phyloP scores from a whole-genome alignment of 2,113 vertebrate genomes.

The Thalassoma bifasciatum region DNA sequence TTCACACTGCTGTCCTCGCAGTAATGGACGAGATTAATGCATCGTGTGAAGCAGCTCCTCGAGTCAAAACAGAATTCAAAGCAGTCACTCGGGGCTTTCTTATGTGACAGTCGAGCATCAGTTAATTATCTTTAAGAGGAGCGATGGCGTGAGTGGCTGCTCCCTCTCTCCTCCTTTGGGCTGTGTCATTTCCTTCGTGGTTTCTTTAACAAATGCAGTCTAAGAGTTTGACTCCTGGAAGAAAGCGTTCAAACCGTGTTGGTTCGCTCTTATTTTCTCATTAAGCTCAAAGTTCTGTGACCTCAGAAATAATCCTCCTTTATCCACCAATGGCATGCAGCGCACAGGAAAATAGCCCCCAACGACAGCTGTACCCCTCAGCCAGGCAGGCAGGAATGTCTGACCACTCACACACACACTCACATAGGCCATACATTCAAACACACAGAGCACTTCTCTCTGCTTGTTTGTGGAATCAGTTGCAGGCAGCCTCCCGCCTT shows the following conservation, averaged over 20 bases:
- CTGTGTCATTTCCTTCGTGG: conserved; percentile 44
- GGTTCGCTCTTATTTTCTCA: conserved; percentile 26
- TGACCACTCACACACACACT: conserved; percentile 36
- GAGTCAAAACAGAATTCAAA: conserved; percentile 48
- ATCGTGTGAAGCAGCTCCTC: conserved; percentile 45
- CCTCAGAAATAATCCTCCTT: conserved; percentile 71
- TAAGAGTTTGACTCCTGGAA: conserved; percentile 40
- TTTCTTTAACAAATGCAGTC: conserved; percentile 56
- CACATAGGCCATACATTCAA: conserved; percentile 54
- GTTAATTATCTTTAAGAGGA: conserved; percentile 63
- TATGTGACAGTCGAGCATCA: conserved; percentile 49
- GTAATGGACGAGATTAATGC: conserved; percentile 66
- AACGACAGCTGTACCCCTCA: conserved; percentile 78
- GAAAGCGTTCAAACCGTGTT: conserved; percentile 37
- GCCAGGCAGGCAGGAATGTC: conserved; percentile 70
- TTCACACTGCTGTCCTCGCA: conserved; percentile 27
- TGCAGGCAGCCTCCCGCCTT: background rate
- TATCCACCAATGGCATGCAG: conserved; percentile 69
- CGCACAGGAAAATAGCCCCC: conserved; percentile 69
- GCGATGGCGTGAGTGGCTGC: conserved; percentile 34
- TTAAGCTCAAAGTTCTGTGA: conserved; percentile 42
- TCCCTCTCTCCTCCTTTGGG: conserved; percentile 32
- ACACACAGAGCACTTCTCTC: conserved; percentile 29
- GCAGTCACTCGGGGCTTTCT: conserved; percentile 47
- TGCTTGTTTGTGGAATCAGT: conserved; percentile 21